A percentile compares a stretch with the other conserved stretches of the same genome.
These are phyloP conservation scores for Vidua macroura DNA, from an alignment of 2,113 vertebrate species.

Conservation along the genomic window DNA sequence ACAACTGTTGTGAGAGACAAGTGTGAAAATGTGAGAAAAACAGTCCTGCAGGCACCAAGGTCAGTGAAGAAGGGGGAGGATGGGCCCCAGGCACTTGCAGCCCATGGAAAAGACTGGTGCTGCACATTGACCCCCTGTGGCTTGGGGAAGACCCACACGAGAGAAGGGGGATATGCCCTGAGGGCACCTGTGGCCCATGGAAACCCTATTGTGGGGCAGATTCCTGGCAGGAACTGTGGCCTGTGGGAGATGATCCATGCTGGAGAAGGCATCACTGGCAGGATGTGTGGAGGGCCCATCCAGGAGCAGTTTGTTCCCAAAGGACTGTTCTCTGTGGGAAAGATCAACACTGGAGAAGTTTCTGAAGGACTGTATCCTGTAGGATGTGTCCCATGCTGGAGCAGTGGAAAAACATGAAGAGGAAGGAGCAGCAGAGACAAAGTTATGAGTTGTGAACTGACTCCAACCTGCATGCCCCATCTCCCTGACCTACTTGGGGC, in stretches of 20 bases:
- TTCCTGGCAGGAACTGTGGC: not conserved
- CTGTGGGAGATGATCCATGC: not conserved
- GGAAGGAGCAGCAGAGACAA: not conserved
- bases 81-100: not conserved
- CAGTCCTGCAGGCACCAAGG: not conserved
- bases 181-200: not conserved
- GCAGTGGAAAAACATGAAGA: not conserved
- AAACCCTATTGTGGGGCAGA: not conserved
- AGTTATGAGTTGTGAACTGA: not conserved
- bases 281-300: not conserved
- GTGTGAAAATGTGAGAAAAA: not conserved
- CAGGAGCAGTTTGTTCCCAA: not conserved
- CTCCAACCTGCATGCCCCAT: not conserved
- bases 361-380: not conserved
- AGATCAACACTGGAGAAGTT: not conserved
- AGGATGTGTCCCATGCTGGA: not conserved
- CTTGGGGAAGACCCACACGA: accelerated
- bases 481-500: not conserved
- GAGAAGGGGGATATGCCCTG: not conserved
- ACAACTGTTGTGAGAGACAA: not conserved
- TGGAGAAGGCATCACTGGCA: not conserved
- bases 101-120: not conserved
- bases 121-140: accelerated
- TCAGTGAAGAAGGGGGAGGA: not conserved
- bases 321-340: not conserved